Base-by-base conservation (phyloP, 2,113 vertebrate species). In the Perccottus glenii region DNA sequence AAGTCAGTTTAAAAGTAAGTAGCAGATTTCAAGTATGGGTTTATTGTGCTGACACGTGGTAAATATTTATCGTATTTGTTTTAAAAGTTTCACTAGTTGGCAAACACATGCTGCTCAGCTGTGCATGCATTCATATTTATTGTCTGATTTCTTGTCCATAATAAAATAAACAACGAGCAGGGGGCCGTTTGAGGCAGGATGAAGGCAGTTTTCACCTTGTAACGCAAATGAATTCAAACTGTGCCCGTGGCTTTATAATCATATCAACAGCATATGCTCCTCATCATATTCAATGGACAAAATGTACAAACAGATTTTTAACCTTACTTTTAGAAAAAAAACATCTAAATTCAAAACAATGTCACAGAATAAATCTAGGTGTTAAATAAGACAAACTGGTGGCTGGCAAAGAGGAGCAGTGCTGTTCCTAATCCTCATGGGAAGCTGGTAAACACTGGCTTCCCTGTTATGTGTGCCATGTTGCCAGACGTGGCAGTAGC, bases 391-490 rank as follows among this genome's bases (percentile, higher is more conserved):
- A 73, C 5, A 55, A 73, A 68, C 60, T 55, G 15, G n/a, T 64
- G 33, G 45, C 66, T 71, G 77, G 47, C 49, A 80, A 56, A 64
- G 52, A 67, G 81, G 52, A 76, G 75, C 42, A 62, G 36, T 60
- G 68, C 52, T 46, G 73, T 10, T 78, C 60, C 66, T 89, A 91
- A 91, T 91, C 88, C 89, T 88, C 87, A 88, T 91, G 89, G 89
- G 88, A 91, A 90, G 69, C 78, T 55, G 64, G 27, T 63, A 43
- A 8, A 50, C 7, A 75, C 78, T 55, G 83, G 66, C 12, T 88
- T 83, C 87, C 85, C 84, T 57, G 55, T 78, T 84, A 69, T 83
- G 70, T 81, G 83, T 70, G 87, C 85, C 90, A 90, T 91, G 90
- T 89, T 91, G 90, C 78, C 83, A 90, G 87, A 83, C 83, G 90